A percentile compares a stretch with the other conserved stretches of the same genome.
phyloP scores from a whole-genome alignment of 1,140 invertebrate species.

The Diplogasteroides magnus region DNA sequence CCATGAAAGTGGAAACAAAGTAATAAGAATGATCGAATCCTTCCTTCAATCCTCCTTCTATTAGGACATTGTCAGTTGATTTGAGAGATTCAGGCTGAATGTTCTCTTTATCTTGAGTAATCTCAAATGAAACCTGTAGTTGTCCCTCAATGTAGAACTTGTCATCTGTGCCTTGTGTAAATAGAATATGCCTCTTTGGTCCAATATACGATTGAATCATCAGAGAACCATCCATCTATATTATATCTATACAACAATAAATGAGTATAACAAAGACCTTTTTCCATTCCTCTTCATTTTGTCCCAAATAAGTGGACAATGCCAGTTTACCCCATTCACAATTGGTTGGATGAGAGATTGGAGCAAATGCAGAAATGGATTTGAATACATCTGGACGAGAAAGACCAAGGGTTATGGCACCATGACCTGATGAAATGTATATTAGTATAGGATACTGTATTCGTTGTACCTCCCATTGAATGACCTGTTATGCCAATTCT shows the following conservation, averaged over 20 bases:
- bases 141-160: constrained; percentile 73
- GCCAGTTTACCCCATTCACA: constrained; percentile 79
- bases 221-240: constrained; percentile 64
- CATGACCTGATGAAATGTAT: constrained; percentile 65
- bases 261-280: constrained; percentile 55
- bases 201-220: constrained; percentile 84
- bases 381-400: constrained; percentile 84
- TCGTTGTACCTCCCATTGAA: constrained; percentile 43
- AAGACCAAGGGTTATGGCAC: constrained; percentile 81
- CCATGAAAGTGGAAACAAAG: constrained; percentile 86
- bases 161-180: constrained; percentile 89
- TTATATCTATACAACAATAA: constrained; percentile 9
- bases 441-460: constrained; percentile 13
- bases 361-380: constrained; percentile 90
- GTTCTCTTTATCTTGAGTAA: neutral
- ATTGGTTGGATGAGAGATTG: constrained; percentile 80
- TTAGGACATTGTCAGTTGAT: constrained; percentile 62
- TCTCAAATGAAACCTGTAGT: constrained; percentile 58
- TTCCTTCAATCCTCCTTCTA: constrained; percentile 69
- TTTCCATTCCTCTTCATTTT: constrained; percentile 42
- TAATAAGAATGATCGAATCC: constrained; percentile 95
- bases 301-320: constrained; percentile 78
- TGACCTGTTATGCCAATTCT: constrained; percentile 43
- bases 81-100: constrained; percentile 75
- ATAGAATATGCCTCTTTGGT: constrained; percentile 73